phyloP scores from a whole-genome alignment of 1,140 invertebrate genomes.

The Ctenoplectra terminalis region DNA sequence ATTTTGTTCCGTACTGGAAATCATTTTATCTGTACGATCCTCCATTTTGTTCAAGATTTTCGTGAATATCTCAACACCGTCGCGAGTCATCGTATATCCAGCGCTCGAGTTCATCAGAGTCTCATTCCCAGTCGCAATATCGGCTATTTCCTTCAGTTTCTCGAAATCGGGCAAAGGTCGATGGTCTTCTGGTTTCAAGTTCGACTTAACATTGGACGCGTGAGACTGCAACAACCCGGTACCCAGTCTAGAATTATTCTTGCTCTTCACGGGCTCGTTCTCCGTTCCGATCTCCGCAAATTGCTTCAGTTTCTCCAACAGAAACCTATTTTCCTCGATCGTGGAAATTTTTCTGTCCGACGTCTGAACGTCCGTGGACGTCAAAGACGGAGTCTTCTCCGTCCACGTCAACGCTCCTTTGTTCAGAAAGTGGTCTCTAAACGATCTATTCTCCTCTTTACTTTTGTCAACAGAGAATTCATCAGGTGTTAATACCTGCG shows the following conservation, averaged over 20 bases:
- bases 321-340: slow-evolving; percentile 60
- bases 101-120: slow-evolving; percentile 69
- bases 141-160: slow-evolving; percentile 75
- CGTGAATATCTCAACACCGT: slow-evolving; percentile 86
- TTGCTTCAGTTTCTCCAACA: slow-evolving; percentile 73
- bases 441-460: slow-evolving; percentile 56
- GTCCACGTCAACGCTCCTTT: slow-evolving; percentile 28
- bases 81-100: slow-evolving; percentile 85
- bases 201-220: background rate
- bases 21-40: slow-evolving; percentile 68
- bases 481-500: background rate
- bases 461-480: background rate
- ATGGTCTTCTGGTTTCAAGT: background rate
- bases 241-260: slow-evolving; percentile 33
- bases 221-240: background rate
- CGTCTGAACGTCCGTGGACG: slow-evolving; percentile 46
- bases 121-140: slow-evolving; percentile 66
- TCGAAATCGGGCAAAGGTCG: slow-evolving; percentile 64
- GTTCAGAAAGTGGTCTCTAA: slow-evolving; percentile 13
- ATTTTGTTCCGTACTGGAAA: slow-evolving; percentile 69
- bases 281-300: slow-evolving; percentile 67
- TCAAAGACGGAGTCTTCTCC: slow-evolving; percentile 12
- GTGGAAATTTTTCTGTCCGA: slow-evolving; percentile 75
- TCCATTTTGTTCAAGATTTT: slow-evolving; percentile 86
- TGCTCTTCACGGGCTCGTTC: slow-evolving; percentile 49